Evolutionary conservation across 2,888 invertebrate genomes (phyloP).

Genomic region (Torymus texanus): DNA sequence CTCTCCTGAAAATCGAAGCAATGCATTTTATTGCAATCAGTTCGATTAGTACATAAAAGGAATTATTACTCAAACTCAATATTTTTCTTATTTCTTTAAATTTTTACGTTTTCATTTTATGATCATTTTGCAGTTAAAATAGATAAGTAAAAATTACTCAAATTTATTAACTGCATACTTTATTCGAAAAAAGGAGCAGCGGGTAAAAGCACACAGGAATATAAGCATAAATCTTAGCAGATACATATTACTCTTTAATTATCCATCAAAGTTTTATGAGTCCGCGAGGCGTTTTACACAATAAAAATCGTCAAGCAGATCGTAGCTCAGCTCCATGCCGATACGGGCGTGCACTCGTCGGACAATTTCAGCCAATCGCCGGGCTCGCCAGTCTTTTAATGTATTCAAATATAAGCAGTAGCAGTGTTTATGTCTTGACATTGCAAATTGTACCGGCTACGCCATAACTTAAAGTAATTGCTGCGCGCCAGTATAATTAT

Average conservation of each 20-base stretch:
- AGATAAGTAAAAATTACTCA: conserved; percentile 33
- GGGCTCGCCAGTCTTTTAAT: conserved; percentile 69
- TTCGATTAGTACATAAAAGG: conserved; percentile 2
- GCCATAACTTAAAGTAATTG: conserved; percentile 76
- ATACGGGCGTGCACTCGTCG: conserved; percentile 61
- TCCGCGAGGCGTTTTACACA: conserved; percentile 64
- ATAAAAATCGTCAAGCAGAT: conserved; percentile 74
- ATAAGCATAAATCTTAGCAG: conserved; percentile 51
- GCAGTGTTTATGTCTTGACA: conserved; percentile 76
- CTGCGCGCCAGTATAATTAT: conserved; percentile 74
- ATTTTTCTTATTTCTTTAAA: conserved; percentile 10
- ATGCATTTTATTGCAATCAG: conserved; percentile 18
- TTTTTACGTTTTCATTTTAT: conserved; percentile 18
- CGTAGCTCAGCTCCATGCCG: conserved; percentile 66
- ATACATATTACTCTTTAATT: conserved; percentile 56
- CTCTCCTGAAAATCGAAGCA: conserved; percentile 19
- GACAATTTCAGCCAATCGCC: conserved; percentile 68
- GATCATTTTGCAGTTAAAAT: conserved; percentile 22
- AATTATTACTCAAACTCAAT: conserved; percentile 22
- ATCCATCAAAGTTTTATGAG: conserved; percentile 56
- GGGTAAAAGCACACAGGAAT: conserved; percentile 44
- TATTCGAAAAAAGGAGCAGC: conserved; percentile 18
- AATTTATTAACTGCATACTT: conserved; percentile 47
- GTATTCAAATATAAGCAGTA: conserved; percentile 76
- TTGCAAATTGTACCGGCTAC: conserved; percentile 75